Conservation (phyloP, 2,888 invertebrate genomes). For the Dexiosoma caninum region DNA sequence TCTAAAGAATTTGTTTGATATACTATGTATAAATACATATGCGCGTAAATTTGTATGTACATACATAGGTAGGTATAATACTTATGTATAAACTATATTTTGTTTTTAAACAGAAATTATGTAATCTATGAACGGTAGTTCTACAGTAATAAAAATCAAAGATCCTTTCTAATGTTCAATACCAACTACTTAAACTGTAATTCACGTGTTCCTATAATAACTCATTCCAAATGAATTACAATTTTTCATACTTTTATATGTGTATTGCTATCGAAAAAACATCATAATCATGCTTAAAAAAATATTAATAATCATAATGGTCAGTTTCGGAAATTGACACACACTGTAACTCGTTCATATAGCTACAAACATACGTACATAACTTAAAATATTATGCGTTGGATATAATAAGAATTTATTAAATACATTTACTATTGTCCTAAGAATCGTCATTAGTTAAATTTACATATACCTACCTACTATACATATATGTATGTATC, state of each 20-base stretch:
- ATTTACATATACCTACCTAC: too few species aligned
- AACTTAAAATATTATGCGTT: too few species aligned
- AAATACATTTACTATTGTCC: too few species aligned
- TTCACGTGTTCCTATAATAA: conserved; percentile 43
- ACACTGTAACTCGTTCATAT: conserved; percentile 15
- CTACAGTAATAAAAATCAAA: not conserved
- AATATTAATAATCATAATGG: conserved; percentile 28
- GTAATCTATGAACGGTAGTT: conserved; percentile 5
- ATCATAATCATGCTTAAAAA: conserved; percentile 50
- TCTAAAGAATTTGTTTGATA: not conserved
- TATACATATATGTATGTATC: too few species aligned
- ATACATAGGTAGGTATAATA: not conserved
- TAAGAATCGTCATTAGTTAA: too few species aligned
- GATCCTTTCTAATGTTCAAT: not conserved
- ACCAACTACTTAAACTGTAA: conserved; percentile 2
- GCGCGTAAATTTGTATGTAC: not conserved
- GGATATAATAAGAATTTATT: too few species aligned
- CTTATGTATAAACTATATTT: too few species aligned
- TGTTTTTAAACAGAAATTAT: conserved; percentile 22
- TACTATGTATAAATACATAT: too few species aligned
- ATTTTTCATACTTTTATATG: not conserved
- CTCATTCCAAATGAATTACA: conserved; percentile 42
- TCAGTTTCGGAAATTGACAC: conserved; percentile 17
- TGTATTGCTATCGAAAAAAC: conserved; percentile 22
- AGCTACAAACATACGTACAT: too few species aligned